phyloP scores from a whole-genome alignment of 2,888 invertebrate genomes.

The Diarsia rubi region DNA sequence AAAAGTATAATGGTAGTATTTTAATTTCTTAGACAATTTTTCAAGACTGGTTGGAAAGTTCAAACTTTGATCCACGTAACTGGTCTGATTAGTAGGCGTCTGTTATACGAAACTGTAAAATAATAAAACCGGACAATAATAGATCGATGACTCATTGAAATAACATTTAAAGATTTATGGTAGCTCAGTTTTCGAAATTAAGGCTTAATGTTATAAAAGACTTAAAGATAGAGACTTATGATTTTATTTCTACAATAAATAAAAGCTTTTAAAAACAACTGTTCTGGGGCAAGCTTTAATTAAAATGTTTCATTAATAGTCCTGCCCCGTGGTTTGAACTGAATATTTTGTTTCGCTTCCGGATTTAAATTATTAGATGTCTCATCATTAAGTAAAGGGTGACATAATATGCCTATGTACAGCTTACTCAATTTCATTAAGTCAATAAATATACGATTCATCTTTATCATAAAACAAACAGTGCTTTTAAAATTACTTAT shows the following conservation, averaged over 20 bases:
- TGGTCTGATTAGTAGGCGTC: not conserved
- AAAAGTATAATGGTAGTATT: not conserved
- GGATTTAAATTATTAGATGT: not conserved
- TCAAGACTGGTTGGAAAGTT: not conserved
- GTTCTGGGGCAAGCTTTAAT: slow-evolving; percentile 37
- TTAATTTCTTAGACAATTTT: not conserved
- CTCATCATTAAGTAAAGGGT: not conserved
- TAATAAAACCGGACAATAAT: not conserved
- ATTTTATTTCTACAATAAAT: slow-evolving; percentile 51
- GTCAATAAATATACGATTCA: not conserved
- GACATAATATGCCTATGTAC: not conserved
- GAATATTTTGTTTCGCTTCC: not conserved
- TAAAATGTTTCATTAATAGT: slow-evolving; percentile 11
- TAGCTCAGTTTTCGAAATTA: slow-evolving; percentile 32
- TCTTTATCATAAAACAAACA: not conserved
- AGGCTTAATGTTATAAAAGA: slow-evolving; percentile 32
- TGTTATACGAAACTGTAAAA: not conserved
- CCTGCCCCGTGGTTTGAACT: not conserved
- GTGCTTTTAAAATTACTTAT: not conserved
- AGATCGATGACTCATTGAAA: slow-evolving; percentile 24
- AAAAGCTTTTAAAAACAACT: too few relatives aligned
- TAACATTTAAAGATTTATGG: slow-evolving; percentile 49
- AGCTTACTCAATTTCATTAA: not conserved
- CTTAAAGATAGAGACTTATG: slow-evolving; percentile 37
- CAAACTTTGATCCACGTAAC: not conserved